These are phyloP conservation scores for Tipula unca DNA, from an alignment of 2,888 invertebrate species.

Conservation along the genomic window DNA sequence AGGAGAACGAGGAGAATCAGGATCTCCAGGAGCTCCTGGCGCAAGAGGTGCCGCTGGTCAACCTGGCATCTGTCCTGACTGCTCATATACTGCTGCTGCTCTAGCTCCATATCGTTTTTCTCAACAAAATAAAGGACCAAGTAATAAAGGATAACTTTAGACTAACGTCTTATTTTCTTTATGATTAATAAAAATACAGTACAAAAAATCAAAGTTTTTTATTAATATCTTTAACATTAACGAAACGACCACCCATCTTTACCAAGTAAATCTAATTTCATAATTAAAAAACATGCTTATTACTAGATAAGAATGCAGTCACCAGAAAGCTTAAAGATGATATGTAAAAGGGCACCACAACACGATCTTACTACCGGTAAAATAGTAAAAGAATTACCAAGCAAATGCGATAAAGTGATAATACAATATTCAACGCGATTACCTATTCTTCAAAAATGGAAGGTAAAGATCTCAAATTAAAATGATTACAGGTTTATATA, in stretches of 20 bases:
- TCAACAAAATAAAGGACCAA: constrained; percentile 33
- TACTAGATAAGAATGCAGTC: too few relatives aligned
- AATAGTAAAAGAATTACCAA: too few relatives aligned
- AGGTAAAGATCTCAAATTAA: too few relatives aligned
- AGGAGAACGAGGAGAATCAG: constrained; percentile 68
- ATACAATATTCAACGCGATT: too few relatives aligned
- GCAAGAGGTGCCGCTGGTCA: constrained; percentile 54
- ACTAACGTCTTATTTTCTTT: not conserved
- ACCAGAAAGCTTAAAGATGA: too few relatives aligned
- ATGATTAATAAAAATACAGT: not conserved
- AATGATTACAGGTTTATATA: too few relatives aligned
- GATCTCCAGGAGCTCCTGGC: constrained; percentile 59
- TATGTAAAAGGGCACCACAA: too few relatives aligned
- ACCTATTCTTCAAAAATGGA: too few relatives aligned
- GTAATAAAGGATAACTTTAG: constrained; percentile 28
- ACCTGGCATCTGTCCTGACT: constrained; percentile 37
- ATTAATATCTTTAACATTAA: not conserved
- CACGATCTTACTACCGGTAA: too few relatives aligned
- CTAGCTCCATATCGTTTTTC: constrained; percentile 30
- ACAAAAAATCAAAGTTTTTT: not conserved
- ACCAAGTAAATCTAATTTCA: not conserved
- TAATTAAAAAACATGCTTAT: too few relatives aligned
- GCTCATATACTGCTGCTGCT: constrained; percentile 33
- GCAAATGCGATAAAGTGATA: too few relatives aligned
- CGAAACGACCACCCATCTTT: not conserved